These are phyloP conservation scores for Delia radicum DNA, from an alignment of 1,140 invertebrate species.

Conservation along the genomic window DNA sequence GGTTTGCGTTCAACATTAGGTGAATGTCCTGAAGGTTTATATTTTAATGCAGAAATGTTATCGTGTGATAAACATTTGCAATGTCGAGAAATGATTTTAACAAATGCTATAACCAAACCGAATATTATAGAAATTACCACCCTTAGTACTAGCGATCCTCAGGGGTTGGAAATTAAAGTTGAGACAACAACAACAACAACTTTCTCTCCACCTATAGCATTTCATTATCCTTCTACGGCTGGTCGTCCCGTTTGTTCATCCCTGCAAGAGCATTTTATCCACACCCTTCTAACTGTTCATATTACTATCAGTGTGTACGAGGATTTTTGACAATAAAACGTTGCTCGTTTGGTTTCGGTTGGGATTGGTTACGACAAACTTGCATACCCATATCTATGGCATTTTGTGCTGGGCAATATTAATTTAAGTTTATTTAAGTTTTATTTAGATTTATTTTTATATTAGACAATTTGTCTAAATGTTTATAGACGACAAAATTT, in stretches of 20 bases:
- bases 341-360: constrained; percentile 17
- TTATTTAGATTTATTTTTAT: not conserved
- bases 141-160: not conserved
- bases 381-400: not conserved
- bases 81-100: not conserved
- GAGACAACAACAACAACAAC: not conserved
- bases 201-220: not conserved
- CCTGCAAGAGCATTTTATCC: constrained; percentile 1
- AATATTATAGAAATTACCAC: not conserved
- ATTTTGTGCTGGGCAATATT: not conserved
- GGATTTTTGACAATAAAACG: constrained; percentile 2
- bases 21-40: constrained; percentile 10
- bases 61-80: constrained; percentile 20
- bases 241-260: not conserved
- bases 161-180: no score
- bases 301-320: constrained; percentile 9
- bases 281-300: constrained; percentile 5
- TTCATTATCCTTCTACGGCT: no score
- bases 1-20: constrained; percentile 25
- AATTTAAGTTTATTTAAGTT: not conserved
- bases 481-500: not conserved
- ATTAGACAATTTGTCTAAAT: not conserved
- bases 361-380: not conserved
- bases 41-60: constrained; percentile 22
- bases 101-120: not conserved